Evolutionary conservation across 2,797 vertebrate genomes (phyloP).

Genomic region (Trichosurus vulpecula): DNA sequence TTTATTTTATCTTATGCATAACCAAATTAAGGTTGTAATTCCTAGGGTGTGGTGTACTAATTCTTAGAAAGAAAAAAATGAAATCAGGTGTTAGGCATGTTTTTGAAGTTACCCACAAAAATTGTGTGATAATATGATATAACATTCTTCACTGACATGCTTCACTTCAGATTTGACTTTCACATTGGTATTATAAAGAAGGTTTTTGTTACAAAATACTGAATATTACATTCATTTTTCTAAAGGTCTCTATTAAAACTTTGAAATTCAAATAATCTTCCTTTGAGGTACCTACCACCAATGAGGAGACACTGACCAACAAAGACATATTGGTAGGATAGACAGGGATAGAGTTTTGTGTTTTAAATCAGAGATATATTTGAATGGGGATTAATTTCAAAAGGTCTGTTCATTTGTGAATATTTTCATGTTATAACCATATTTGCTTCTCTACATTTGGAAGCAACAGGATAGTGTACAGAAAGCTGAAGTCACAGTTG

Average conservation of each 20-base stretch:
- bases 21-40: neutral
- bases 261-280: neutral
- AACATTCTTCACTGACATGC: neutral
- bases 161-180: neutral
- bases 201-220: neutral
- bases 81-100: neutral
- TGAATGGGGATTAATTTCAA: no score
- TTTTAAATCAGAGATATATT: neutral
- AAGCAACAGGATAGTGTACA: neutral
- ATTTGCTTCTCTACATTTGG: neutral
- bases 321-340: neutral
- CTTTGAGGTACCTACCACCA: neutral
- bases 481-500: neutral
- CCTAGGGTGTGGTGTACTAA: neutral
- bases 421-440: neutral
- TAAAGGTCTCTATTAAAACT: neutral
- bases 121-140: neutral
- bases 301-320: neutral
- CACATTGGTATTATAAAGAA: neutral
- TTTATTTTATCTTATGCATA: neutral
- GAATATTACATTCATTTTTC: neutral
- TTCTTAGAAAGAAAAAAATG: neutral
- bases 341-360: neutral
- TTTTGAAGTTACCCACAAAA: neutral
- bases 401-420: neutral